These are phyloP conservation scores for Apis cerana DNA, from an alignment of 1,140 invertebrate genomes.

Conservation along the genomic window DNA sequence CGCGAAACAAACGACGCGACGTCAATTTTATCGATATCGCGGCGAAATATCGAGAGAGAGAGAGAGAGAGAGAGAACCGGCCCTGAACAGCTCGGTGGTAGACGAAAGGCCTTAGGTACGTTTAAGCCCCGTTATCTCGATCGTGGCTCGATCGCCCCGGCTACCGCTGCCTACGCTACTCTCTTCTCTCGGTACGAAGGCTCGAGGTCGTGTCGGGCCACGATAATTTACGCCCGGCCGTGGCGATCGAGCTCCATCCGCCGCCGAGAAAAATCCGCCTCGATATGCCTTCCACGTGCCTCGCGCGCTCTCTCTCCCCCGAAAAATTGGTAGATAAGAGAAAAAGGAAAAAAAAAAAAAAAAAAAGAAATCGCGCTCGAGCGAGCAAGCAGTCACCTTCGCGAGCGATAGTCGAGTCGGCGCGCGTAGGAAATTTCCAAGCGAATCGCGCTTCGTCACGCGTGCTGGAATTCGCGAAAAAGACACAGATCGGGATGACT, in stretches of 20 bases:
- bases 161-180: constrained; percentile 50
- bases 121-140: constrained; percentile 66
- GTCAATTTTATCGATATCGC: constrained; percentile 30
- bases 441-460: too few relatives aligned
- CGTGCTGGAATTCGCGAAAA: too few relatives aligned
- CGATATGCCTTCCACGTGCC: not conserved
- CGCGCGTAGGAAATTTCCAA: too few relatives aligned
- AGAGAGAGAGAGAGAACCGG: constrained; percentile 21
- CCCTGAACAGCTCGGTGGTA: constrained; percentile 52
- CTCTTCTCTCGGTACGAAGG: constrained; percentile 27
- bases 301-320: not conserved
- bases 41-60: constrained; percentile 24
- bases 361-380: not conserved
- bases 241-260: constrained; percentile 17
- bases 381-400: too few relatives aligned
- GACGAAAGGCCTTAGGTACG: constrained; percentile 57
- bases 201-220: constrained; percentile 64
- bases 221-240: constrained; percentile 63
- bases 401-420: too few relatives aligned
- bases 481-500: not conserved
- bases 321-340: too few relatives aligned
- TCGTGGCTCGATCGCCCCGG: constrained; percentile 50
- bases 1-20: not conserved
- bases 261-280: not conserved
- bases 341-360: not conserved